phyloP scores from a whole-genome alignment of 2,113 vertebrate species.

The Paramisgurnus dabryanus region DNA sequence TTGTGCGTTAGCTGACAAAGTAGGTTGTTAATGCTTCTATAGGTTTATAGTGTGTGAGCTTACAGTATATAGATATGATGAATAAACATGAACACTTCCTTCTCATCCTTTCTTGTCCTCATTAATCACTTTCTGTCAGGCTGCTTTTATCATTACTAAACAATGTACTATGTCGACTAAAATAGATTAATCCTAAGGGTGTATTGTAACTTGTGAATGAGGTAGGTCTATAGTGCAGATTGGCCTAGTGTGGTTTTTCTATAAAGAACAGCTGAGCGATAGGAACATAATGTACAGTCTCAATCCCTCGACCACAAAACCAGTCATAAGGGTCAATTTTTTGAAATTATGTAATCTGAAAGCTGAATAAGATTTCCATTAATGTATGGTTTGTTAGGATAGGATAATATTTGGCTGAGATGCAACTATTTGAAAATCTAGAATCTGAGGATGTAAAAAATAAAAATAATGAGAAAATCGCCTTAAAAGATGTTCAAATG shows the following conservation, averaged over 20 bases:
- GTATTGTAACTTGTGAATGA: conserved; percentile 17
- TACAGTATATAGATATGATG: conserved; percentile 10
- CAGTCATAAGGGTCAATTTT: no score
- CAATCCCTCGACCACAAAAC: conserved; percentile 40
- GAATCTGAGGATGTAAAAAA: no score
- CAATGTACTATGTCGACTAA: neutral
- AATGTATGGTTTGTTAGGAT: no score
- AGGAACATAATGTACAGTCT: conserved; percentile 59
- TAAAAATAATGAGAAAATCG: no score
- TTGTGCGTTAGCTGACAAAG: conserved; percentile 27
- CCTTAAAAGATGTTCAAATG: no score
- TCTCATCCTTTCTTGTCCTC: conserved; percentile 20
- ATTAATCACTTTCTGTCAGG: conserved; percentile 53
- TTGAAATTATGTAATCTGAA: no score
- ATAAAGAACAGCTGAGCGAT: conserved; percentile 51
- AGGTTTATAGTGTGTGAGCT: conserved; percentile 3
- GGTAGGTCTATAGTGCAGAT: conserved; percentile 4
- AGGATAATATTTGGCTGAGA: no score
- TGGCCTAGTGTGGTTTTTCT: conserved; percentile 31
- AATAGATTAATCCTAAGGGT: conserved; percentile 43
- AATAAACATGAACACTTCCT: neutral
- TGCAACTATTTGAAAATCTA: no score
- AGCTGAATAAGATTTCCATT: no score
- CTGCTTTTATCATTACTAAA: conserved; percentile 20
- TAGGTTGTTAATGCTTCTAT: neutral